Percentiles rank a stretch among this genome's conserved stretches.
These are phyloP conservation scores for Bradypodion ventrale DNA, from an alignment of 2,797 vertebrate genomes.

Conservation along the genomic window DNA sequence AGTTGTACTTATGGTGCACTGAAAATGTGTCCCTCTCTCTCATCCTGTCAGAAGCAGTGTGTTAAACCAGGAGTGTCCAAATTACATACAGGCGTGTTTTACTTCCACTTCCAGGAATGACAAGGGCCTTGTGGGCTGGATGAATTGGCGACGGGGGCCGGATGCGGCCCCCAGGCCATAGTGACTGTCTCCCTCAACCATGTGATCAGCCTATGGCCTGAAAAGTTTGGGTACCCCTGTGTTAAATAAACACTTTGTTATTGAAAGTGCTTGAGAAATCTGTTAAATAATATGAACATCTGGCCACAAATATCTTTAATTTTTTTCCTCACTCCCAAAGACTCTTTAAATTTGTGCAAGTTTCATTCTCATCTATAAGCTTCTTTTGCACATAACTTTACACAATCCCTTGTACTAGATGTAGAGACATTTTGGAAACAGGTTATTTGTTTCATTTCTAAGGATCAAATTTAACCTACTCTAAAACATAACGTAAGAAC, in stretches of 20 bases:
- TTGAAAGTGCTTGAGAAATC: constrained; percentile 8
- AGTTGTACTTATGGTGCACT: constrained; percentile 45
- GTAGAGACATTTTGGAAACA: not conserved
- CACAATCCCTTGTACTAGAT: not conserved
- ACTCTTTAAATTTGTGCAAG: constrained; percentile 27
- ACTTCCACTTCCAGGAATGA: too few species aligned
- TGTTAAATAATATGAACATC: constrained; percentile 48
- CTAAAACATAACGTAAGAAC: too few species aligned
- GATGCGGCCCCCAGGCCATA: too few species aligned
- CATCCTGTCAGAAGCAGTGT: not conserved
- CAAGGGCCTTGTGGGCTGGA: too few species aligned
- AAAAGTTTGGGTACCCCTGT: too few species aligned
- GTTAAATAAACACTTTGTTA: too few species aligned
- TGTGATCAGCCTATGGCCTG: too few species aligned
- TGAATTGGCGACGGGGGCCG: too few species aligned
- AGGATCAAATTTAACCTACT: constrained; percentile 6
- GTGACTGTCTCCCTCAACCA: too few species aligned
- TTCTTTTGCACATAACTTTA: not conserved
- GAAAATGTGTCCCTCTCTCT: constrained; percentile 27
- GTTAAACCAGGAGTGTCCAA: too few species aligned
- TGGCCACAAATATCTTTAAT: constrained; percentile 23
- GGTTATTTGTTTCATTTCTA: constrained; percentile 11
- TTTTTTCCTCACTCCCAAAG: constrained; percentile 22
- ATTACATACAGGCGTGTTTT: too few species aligned
- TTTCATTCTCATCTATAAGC: constrained; percentile 32